These are phyloP conservation scores for Drosophila quadrilineata DNA, from an alignment of 1,140 invertebrate species.

Conservation along the genomic window DNA sequence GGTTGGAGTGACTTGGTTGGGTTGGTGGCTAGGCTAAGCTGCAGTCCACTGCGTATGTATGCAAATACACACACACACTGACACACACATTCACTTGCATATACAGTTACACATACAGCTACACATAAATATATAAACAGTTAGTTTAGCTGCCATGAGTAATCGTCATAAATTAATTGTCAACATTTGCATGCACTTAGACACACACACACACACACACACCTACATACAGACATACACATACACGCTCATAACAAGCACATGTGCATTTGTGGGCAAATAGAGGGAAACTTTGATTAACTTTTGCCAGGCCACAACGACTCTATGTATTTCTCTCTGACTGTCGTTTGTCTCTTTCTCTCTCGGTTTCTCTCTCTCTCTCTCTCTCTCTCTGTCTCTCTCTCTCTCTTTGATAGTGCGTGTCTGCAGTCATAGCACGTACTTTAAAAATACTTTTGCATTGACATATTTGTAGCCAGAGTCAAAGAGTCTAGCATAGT, in stretches of 20 bases:
- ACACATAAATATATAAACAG: constrained; percentile 41
- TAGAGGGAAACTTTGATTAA: constrained; percentile 46
- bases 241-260: neutral
- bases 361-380: neutral
- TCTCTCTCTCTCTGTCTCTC: neutral
- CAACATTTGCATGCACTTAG: constrained; percentile 78
- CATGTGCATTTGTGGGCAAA: constrained; percentile 32
- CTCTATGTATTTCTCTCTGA: neutral
- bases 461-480: constrained; percentile 56
- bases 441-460: constrained; percentile 71
- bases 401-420: constrained; percentile 6
- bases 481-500: constrained; percentile 12
- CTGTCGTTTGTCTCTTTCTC: neutral
- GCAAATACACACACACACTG: neutral
- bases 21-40: too few relatives aligned
- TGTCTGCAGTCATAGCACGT: constrained; percentile 21
- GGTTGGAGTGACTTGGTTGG: too few relatives aligned
- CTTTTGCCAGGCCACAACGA: constrained; percentile 21
- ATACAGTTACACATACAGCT: constrained; percentile 8
- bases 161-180: constrained; percentile 80
- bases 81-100: constrained; percentile 10
- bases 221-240: constrained; percentile 15
- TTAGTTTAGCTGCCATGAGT: constrained; percentile 79
- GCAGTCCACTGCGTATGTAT: too few relatives aligned
- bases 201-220: constrained; percentile 41